Conservation (phyloP, 2,113 vertebrate genomes). For the Australoheros scitulus region DNA sequence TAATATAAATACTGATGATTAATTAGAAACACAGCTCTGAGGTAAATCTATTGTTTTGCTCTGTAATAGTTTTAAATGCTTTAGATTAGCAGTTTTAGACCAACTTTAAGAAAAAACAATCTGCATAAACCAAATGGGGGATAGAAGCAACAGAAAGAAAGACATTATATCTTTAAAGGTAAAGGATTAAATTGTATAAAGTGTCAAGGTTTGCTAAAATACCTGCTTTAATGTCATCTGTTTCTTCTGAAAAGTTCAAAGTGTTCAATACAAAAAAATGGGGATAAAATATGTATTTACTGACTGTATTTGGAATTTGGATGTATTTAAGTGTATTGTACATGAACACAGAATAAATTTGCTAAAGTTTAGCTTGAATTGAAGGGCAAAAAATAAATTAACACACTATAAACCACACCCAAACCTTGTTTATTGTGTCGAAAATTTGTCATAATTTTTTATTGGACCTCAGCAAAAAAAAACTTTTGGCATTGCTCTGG, state of each 20-base stretch:
- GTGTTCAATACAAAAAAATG: too few relatives aligned
- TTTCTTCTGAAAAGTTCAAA: not conserved
- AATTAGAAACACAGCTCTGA: conserved; percentile 41
- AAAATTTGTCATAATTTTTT: accelerated
- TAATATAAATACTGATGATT: conserved; percentile 35
- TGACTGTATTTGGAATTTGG: not conserved
- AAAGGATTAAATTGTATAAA: not conserved
- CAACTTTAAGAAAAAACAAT: not conserved
- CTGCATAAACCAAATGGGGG: not conserved
- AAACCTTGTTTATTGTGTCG: not conserved
- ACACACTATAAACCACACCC: not conserved
- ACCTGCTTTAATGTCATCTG: not conserved
- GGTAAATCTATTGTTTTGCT: conserved; percentile 42
- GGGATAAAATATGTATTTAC: too few relatives aligned
- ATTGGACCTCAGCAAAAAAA: not conserved
- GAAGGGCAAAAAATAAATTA: too few relatives aligned
- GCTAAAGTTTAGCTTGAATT: not conserved
- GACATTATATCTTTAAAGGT: accelerated
- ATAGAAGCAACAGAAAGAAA: accelerated
- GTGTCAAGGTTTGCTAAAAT: not conserved
- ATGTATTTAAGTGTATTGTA: too few relatives aligned
- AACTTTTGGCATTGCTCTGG: accelerated
- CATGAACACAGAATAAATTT: too few relatives aligned
- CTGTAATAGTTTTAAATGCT: conserved; percentile 20
- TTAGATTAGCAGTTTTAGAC: conserved; percentile 28